Evolutionary conservation across 2,888 invertebrate genomes (phyloP).

Genomic region (Cosmia trapezina): DNA sequence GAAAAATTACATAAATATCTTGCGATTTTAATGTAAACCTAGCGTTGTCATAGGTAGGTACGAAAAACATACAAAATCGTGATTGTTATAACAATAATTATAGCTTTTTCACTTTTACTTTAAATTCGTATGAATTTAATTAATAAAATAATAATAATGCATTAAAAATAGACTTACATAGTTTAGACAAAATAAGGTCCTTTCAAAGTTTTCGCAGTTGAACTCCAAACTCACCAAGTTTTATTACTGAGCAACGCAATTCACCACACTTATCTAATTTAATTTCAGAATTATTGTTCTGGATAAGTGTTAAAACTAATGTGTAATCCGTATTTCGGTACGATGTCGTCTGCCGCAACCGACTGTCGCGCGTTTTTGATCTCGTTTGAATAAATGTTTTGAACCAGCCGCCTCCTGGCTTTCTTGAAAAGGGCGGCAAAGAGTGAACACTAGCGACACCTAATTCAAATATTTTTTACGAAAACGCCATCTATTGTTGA

Average conservation of each 20-base stretch:
- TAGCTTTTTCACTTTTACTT: not conserved
- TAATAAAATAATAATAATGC: not conserved
- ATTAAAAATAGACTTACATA: constrained; percentile 44
- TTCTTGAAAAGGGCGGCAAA: constrained; percentile 65
- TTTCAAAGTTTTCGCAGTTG: constrained; percentile 28
- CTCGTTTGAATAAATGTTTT: constrained; percentile 85
- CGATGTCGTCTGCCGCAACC: constrained; percentile 70
- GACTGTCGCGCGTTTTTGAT: constrained; percentile 85
- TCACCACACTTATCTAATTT: constrained; percentile 57
- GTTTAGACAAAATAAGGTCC: constrained; percentile 37
- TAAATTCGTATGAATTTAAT: not conserved
- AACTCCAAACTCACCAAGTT: constrained; percentile 50
- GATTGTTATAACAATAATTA: not conserved
- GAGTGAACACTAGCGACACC: constrained; percentile 72
- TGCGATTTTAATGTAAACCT: not conserved
- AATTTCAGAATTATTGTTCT: constrained; percentile 42
- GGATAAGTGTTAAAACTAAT: constrained; percentile 50
- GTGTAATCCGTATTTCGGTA: constrained; percentile 38
- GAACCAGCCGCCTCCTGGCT: constrained; percentile 79
- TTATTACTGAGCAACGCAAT: constrained; percentile 21
- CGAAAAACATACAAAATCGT: not conserved
- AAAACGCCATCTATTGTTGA: constrained; percentile 76
- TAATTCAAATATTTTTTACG: constrained; percentile 31
- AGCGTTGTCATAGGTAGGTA: not conserved
- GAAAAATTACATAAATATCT: not conserved